Conservation (phyloP, 2,888 invertebrate species). For the Romanomermis culicivorax region DNA sequence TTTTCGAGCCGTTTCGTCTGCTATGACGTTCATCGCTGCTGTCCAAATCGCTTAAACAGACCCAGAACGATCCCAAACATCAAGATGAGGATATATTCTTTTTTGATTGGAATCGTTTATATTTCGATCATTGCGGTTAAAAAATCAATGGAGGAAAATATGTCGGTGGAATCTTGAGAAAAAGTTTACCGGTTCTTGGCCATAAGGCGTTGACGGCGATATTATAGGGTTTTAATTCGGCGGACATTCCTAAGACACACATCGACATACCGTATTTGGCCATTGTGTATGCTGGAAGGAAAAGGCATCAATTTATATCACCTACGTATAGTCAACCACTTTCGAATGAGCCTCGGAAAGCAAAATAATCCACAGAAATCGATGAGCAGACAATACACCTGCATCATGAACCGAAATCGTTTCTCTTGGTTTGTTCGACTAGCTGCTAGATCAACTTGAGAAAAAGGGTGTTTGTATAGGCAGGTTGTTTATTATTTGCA, state of each 20-base stretch:
- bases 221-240: conserved; percentile 57
- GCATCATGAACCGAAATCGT: no score
- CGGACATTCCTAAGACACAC: conserved; percentile 85
- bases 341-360: no score
- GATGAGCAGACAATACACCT: no score
- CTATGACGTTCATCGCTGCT: conserved; percentile 51
- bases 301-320: background rate
- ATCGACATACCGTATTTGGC: conserved; percentile 77
- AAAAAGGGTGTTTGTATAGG: no score
- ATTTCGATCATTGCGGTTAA: no score
- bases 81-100: background rate
- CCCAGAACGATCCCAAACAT: background rate
- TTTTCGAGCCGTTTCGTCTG: conserved; percentile 43
- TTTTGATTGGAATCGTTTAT: background rate
- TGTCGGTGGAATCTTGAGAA: no score
- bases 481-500: no score
- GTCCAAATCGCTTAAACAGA: conserved; percentile 53
- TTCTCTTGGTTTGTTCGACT: no score
- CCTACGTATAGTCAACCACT: no score
- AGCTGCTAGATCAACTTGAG: no score
- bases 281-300: conserved; percentile 65
- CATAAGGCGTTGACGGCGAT: conserved; percentile 86
- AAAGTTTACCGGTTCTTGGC: conserved; percentile 42
- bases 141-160: no score
- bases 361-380: no score